Conservation (phyloP, 2,113 vertebrate species). For the Callionymus lyra region DNA sequence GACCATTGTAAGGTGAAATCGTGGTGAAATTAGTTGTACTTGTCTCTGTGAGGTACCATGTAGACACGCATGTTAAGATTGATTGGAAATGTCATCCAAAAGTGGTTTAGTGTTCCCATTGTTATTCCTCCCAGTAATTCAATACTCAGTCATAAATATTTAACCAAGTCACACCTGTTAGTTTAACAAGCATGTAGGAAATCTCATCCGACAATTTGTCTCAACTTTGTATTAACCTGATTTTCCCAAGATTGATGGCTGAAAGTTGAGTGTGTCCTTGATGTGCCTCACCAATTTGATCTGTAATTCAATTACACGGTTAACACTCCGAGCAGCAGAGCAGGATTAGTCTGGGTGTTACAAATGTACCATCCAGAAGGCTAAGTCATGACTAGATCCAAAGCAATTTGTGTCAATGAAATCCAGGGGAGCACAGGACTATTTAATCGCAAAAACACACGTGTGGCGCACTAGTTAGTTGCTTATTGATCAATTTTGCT, state of each 20-base stretch:
- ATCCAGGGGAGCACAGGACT: constrained; percentile 31
- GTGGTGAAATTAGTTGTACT: too few relatives aligned
- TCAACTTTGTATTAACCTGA: constrained; percentile 10
- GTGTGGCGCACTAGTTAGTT: not conserved
- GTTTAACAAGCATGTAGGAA: not conserved
- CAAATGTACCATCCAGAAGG: constrained; percentile 38
- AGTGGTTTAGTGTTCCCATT: too few relatives aligned
- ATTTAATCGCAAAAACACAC: constrained; percentile 1
- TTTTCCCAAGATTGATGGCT: constrained; percentile 28
- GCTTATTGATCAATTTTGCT: not conserved
- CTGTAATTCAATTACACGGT: constrained; percentile 54
- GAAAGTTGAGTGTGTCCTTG: constrained; percentile 19
- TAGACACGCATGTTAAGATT: too few relatives aligned
- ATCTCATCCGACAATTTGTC: constrained; percentile 14
- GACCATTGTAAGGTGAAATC: too few relatives aligned
- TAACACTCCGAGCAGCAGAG: constrained; percentile 43
- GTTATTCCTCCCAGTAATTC: too few relatives aligned
- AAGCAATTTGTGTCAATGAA: constrained; percentile 58
- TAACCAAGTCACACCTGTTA: not conserved
- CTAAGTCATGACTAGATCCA: constrained; percentile 49
- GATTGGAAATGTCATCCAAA: too few relatives aligned
- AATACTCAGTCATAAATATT: too few relatives aligned
- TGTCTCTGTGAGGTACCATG: too few relatives aligned
- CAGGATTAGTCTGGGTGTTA: constrained; percentile 49
- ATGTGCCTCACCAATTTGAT: constrained; percentile 38